Base-by-base conservation (phyloP, 1,140 invertebrate species). In the Diachasmimorpha longicaudata region DNA sequence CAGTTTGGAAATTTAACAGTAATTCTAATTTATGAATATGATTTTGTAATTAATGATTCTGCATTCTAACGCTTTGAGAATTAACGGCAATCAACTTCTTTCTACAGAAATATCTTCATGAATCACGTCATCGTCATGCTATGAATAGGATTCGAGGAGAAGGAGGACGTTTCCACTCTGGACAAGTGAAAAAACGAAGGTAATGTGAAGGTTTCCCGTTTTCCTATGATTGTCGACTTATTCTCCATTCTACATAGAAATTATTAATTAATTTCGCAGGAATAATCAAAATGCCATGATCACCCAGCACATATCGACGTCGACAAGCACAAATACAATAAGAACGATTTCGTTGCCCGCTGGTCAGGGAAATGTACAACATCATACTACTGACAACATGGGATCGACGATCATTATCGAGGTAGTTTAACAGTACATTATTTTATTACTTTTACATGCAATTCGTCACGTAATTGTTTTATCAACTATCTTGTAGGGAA, bases 91-190 rank as follows among this genome's bases (percentile, higher is more conserved):
- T 39, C 39, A 25, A 72, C 66, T 16, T 72, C 48, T 52, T 39
- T 78, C 72, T 63, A 42, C 87, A 98, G 94, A 99, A 99, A 96
- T 99, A 99, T 86, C 91, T 99, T n/a, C 98, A 99, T 82, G 98
- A 99, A 90, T 99, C 98, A 10, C 90, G 98, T 74, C 98, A 99
- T 90, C 91, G 95, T 81, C 98, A 99, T 86, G 98, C 98, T 0
- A 97, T 99, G 96, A 99, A 99, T 87, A 91, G 98, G 84, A 95
- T 97, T 81, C 91, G 98, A 74, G 98, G 98, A 6, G 97, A 98
- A 90, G 98, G 98, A 67, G 98, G 98, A 0, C 91, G 98, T 74
- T 99, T 99, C 83, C 95, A 97, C 86, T 96, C 96, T 21, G 93
- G 93, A 25, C 92, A 92, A 76, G 91, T 92, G 0, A 93, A 93